Evolutionary conservation across 2,797 vertebrate genomes (phyloP).

Genomic region (Paguma larvata): DNA sequence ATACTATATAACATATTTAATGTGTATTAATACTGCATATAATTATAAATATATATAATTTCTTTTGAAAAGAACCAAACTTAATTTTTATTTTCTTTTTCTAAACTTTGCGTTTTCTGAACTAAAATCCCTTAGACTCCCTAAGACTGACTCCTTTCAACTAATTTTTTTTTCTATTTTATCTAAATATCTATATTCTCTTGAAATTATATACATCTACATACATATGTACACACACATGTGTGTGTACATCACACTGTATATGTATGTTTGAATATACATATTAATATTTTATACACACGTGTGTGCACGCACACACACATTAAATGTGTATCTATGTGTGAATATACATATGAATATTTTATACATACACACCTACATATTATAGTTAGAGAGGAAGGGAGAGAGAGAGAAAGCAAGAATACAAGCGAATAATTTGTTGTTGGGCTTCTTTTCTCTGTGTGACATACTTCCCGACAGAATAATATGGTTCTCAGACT

Average conservation of each 20-base stretch:
- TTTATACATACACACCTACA: background rate
- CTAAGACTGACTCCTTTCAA: background rate
- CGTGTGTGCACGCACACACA: background rate
- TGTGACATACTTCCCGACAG: constrained; percentile 35
- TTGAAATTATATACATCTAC: background rate
- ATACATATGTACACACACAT: background rate
- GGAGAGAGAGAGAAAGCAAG: background rate
- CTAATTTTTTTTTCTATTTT: background rate
- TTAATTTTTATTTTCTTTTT: constrained; percentile 17
- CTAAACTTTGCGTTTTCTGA: background rate
- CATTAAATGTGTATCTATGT: no score
- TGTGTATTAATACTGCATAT: background rate
- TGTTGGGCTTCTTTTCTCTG: constrained; percentile 16
- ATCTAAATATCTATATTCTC: background rate
- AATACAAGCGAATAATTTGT: constrained; percentile 53
- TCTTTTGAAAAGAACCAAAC: background rate
- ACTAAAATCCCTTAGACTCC: background rate
- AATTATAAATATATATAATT: background rate
- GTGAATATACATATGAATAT: background rate
- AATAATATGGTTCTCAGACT: constrained; percentile 6
- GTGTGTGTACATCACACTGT: background rate
- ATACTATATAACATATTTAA: background rate
- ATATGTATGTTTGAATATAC: background rate
- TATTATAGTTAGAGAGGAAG: background rate
- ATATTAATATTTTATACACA: background rate